Evolutionary conservation across 1,140 invertebrate species (phyloP).

Genomic region (Leguminivora glycinivorella): DNA sequence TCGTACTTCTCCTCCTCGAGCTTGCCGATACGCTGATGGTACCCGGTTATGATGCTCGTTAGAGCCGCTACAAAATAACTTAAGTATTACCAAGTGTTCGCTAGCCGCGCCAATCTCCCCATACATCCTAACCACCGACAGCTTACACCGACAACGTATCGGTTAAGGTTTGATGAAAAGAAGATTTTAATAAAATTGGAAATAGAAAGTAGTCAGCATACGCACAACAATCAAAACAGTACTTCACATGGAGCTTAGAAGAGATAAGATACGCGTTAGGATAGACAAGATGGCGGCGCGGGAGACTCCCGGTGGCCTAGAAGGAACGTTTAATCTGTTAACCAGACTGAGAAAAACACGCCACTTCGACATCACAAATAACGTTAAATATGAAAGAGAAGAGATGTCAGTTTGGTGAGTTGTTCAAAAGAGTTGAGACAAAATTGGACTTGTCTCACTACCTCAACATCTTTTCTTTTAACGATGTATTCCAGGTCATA

Average conservation of each 20-base stretch:
- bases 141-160: slow-evolving; percentile 37
- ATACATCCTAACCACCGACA: slow-evolving; percentile 36
- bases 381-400: slow-evolving; percentile 61
- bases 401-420: slow-evolving; percentile 68
- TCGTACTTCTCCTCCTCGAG: slow-evolving; percentile 98
- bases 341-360: slow-evolving; percentile 66
- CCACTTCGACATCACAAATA: slow-evolving; percentile 61
- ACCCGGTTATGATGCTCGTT: slow-evolving; percentile 91
- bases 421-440: slow-evolving; percentile 57
- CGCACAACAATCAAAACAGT: slow-evolving; percentile 47
- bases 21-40: slow-evolving; percentile 91
- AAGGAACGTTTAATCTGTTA: slow-evolving; percentile 48
- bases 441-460: slow-evolving; percentile 75
- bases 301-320: slow-evolving; percentile 42
- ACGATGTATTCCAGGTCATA: slow-evolving; percentile 99
- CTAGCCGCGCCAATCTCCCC: slow-evolving; percentile 29
- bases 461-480: slow-evolving; percentile 98
- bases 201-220: slow-evolving; percentile 60
- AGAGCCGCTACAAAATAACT: slow-evolving; percentile 85
- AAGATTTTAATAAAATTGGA: slow-evolving; percentile 48
- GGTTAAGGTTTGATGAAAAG: slow-evolving; percentile 39
- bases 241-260: slow-evolving; percentile 61
- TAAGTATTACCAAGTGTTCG: slow-evolving; percentile 63
- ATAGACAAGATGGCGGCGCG: slow-evolving; percentile 42
- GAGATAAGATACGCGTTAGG: slow-evolving; percentile 62